Conservation (phyloP, 2,797 vertebrate genomes). For the Sparidentex hasta region DNA sequence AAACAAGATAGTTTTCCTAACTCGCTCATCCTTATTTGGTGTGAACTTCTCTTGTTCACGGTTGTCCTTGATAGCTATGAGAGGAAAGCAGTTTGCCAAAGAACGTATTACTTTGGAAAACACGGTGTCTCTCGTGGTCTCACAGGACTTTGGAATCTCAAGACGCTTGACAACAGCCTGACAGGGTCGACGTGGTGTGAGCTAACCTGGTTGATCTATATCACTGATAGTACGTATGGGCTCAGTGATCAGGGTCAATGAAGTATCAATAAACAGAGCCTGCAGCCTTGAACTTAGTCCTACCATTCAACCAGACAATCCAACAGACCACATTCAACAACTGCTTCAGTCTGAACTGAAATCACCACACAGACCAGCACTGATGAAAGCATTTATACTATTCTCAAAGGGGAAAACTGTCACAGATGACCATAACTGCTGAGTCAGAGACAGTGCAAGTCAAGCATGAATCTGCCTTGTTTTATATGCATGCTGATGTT, state of each 20-base stretch:
- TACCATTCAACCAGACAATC: slow-evolving; percentile 2
- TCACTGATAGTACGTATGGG: slow-evolving; percentile 4
- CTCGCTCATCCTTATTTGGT: not conserved
- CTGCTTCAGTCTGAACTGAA: not conserved
- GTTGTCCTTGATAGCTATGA: not conserved
- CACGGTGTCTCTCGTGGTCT: not conserved
- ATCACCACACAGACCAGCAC: not conserved
- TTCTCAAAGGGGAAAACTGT: not conserved
- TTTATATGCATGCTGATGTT: not conserved
- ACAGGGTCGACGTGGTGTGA: slow-evolving; percentile 9
- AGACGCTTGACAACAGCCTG: not conserved
- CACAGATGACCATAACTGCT: not conserved
- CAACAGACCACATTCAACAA: not conserved
- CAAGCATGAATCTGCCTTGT: not conserved
- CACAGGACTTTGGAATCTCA: slow-evolving; percentile 11
- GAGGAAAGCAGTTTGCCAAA: not conserved
- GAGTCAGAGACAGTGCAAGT: not conserved
- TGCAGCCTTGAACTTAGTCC: slow-evolving; percentile 59
- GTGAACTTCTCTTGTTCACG: not conserved
- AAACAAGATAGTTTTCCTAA: not conserved
- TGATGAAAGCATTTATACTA: not conserved
- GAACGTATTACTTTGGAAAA: not conserved
- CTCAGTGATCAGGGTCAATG: slow-evolving; percentile 22
- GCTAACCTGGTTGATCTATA: slow-evolving; percentile 9
- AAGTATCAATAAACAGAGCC: slow-evolving; percentile 13